These are phyloP conservation scores for Hesperophylax magnus DNA, from an alignment of 1,140 invertebrate genomes.

Conservation along the genomic window DNA sequence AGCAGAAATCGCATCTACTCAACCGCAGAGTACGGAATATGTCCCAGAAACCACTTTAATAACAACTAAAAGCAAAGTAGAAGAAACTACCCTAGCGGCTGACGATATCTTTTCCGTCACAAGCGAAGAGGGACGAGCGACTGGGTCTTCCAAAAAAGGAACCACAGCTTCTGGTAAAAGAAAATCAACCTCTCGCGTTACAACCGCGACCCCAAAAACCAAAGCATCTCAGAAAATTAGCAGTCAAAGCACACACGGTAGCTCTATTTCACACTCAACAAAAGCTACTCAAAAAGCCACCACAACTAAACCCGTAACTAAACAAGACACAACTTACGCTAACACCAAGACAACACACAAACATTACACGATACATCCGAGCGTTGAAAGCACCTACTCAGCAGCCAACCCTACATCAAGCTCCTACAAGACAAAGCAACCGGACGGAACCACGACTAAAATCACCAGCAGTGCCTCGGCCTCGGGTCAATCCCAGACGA, in stretches of 20 bases:
- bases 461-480: slow-evolving; percentile 56
- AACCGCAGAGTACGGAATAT: slow-evolving; percentile 12
- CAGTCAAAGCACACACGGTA: slow-evolving; percentile 28
- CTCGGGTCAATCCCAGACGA: slow-evolving; percentile 62
- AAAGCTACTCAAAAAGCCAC: slow-evolving; percentile 61
- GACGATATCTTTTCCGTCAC: slow-evolving; percentile 56
- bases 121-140: slow-evolving; percentile 63
- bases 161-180: slow-evolving; percentile 43
- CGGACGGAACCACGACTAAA: slow-evolving; percentile 63
- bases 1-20: slow-evolving; percentile 56
- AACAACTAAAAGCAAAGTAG: slow-evolving; percentile 52
- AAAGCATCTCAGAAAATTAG: slow-evolving; percentile 40
- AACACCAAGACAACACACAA: slow-evolving; percentile 62
- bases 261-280: slow-evolving; percentile 59
- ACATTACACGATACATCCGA: slow-evolving; percentile 67
- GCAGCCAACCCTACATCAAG: slow-evolving; percentile 46
- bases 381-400: slow-evolving; percentile 59
- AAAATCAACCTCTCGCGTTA: slow-evolving; percentile 41
- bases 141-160: slow-evolving; percentile 62
- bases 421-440: slow-evolving; percentile 61
- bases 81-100: neutral
- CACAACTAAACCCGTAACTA: slow-evolving; percentile 61
- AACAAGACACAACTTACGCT: slow-evolving; percentile 29
- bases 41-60: slow-evolving; percentile 60
- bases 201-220: slow-evolving; percentile 61